Evolutionary conservation across 2,113 vertebrate species (phyloP), one percentile per base, ranked within the genome.

Genomic region (Acanthisitta chloris): DNA sequence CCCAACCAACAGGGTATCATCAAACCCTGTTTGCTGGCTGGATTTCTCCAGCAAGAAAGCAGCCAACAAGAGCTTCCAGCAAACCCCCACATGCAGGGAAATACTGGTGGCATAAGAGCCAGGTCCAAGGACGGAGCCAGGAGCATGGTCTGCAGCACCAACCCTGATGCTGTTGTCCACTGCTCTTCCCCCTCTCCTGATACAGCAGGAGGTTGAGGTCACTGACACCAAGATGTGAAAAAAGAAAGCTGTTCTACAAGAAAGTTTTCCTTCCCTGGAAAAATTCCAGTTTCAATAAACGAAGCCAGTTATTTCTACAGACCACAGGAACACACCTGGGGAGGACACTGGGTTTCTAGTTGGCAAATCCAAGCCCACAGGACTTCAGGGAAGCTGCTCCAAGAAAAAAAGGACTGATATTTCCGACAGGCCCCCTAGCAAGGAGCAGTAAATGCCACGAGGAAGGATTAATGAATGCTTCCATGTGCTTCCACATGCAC

Each of bases 91-190:
- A 0, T 5, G 28, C 20, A 31, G n/a, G n/a, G 20, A 48, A 83
- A 40, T 25, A 51, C 76, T 2, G 20, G 34, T 48, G 64, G 57
- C 78, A 58, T 31, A 48, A 86, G 92, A 0, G 0, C 20, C 42
- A 38, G 26, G 23, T 24, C 64, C 67, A 80, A 49, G 29, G 69
- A 84, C 4, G 8, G 40, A 86, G 77, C 16, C 1, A 1, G 36
- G 9, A 79, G 14, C 1, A 3, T 9, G 43, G 45, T 21, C 29
- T 45, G 28, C 29, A 14, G 14, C 64, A 69, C 14, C 2, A 3
- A 82, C 36, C n/a, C 57, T 3, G 1, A 8, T 11, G 15, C 64
- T 40, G 31, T 0, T 58, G 21, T 20, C 65, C 11, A 1, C 0
- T 66, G 31, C 57, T 71, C 42, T 82, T 55, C 38, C 33, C 61